Conservation (phyloP, 1,140 invertebrate genomes). For the Campoletis sonorensis region DNA sequence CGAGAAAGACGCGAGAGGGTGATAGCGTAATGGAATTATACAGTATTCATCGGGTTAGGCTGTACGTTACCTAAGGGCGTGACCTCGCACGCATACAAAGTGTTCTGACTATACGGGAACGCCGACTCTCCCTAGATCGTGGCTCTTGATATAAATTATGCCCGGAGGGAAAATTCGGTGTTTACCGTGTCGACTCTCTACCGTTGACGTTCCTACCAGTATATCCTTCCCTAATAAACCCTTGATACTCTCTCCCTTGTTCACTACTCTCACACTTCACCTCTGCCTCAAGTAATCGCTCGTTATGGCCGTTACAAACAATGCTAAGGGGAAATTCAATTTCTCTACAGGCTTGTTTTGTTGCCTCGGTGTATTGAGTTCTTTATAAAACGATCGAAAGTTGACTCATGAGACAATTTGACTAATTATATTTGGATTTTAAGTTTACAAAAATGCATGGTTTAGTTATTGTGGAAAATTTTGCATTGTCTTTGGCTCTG, state of each 20-base stretch:
- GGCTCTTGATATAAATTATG: slow-evolving; percentile 29
- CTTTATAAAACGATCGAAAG: neutral
- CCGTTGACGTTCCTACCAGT: slow-evolving; percentile 4
- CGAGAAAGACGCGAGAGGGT: slow-evolving; percentile 8
- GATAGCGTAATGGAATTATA: slow-evolving; percentile 45
- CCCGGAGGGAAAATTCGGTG: slow-evolving; percentile 38
- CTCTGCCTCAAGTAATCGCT: neutral
- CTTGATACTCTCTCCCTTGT: neutral
- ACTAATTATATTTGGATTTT: no score
- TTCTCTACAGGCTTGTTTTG: neutral
- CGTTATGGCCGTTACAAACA: neutral
- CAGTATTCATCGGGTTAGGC: slow-evolving; percentile 40
- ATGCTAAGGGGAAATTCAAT: neutral
- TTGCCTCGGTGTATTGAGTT: neutral
- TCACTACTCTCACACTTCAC: neutral
- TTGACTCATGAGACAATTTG: no score
- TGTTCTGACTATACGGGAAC: slow-evolving; percentile 1
- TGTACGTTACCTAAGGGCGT: slow-evolving; percentile 40
- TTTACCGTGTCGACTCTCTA: slow-evolving; percentile 13
- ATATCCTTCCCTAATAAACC: slow-evolving; percentile 27
- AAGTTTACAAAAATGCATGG: no score
- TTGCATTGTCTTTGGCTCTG: no score
- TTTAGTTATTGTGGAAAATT: no score
- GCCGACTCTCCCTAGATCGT: slow-evolving; percentile 37
- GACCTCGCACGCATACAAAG: slow-evolving; percentile 21